phyloP scores from a whole-genome alignment of 2,113 vertebrate species.

The Willisornis vidua region DNA sequence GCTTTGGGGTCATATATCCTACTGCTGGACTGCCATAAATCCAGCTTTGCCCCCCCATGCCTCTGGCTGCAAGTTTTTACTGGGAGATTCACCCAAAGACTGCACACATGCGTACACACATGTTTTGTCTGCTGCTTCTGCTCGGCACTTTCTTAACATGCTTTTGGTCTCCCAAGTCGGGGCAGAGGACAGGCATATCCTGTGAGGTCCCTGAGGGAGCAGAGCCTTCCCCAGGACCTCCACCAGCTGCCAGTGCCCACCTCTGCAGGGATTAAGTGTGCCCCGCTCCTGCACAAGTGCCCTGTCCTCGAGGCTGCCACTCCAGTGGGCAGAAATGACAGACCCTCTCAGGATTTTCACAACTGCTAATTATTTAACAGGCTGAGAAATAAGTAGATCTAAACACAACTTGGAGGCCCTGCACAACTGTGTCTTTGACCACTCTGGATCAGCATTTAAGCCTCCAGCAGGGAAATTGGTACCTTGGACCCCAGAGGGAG shows the following conservation, averaged over 20 bases:
- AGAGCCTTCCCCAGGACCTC: background rate
- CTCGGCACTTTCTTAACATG: fast-evolving
- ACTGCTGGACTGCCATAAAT: background rate
- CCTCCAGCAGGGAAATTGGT: background rate
- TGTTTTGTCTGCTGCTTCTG: background rate
- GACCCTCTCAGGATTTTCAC: background rate
- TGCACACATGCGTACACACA: fast-evolving
- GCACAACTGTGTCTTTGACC: background rate
- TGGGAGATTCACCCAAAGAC: background rate
- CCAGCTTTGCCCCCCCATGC: background rate
- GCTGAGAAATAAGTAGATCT: background rate
- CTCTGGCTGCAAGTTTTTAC: fast-evolving
- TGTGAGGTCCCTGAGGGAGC: background rate
- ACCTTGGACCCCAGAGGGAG: background rate
- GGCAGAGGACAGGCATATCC: background rate
- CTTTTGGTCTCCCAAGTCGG: background rate
- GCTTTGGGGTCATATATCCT: background rate
- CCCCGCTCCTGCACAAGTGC: fast-evolving
- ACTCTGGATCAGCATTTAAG: background rate
- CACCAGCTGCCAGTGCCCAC: background rate
- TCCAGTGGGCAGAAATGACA: background rate
- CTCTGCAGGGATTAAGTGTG: fast-evolving
- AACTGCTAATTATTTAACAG: background rate
- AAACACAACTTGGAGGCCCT: background rate
- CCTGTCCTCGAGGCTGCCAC: background rate